Conservation (phyloP, 2,113 vertebrate genomes). For the Bufo bufo region DNA sequence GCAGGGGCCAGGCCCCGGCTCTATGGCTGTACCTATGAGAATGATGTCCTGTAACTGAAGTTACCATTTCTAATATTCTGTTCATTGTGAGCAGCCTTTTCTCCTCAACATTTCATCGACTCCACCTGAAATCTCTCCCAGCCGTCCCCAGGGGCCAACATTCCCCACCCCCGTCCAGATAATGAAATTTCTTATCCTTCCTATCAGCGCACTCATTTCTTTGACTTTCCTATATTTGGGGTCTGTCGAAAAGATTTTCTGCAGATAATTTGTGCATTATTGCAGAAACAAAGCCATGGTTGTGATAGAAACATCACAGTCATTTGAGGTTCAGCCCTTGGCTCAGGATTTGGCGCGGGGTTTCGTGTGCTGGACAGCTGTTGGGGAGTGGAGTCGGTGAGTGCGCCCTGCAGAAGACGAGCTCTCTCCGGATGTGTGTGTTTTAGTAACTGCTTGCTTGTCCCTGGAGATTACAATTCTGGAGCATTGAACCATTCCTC, state of each 20-base stretch:
- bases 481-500: no score
- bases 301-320: constrained; percentile 38
- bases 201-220: not conserved
- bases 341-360: constrained; percentile 5
- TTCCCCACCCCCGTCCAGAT: not conserved
- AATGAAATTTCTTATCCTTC: not conserved
- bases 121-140: not conserved
- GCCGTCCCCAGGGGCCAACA: not conserved
- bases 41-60: no score
- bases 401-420: not conserved
- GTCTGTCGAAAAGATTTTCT: constrained; percentile 15
- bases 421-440: not conserved
- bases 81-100: no score
- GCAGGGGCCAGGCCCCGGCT: no score
- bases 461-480: no score
- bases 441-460: no score
- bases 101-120: not conserved
- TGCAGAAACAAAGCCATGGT: constrained; percentile 27
- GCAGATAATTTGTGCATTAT: not conserved
- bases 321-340: constrained; percentile 22
- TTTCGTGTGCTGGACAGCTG: constrained; percentile 25
- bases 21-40: no score
- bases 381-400: not conserved
- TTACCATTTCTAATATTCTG: not conserved
- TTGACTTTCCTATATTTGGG: constrained; percentile 1